These are phyloP conservation scores for Lepas anatifera DNA, from an alignment of 2,888 invertebrate genomes.

Conservation along the genomic window DNA sequence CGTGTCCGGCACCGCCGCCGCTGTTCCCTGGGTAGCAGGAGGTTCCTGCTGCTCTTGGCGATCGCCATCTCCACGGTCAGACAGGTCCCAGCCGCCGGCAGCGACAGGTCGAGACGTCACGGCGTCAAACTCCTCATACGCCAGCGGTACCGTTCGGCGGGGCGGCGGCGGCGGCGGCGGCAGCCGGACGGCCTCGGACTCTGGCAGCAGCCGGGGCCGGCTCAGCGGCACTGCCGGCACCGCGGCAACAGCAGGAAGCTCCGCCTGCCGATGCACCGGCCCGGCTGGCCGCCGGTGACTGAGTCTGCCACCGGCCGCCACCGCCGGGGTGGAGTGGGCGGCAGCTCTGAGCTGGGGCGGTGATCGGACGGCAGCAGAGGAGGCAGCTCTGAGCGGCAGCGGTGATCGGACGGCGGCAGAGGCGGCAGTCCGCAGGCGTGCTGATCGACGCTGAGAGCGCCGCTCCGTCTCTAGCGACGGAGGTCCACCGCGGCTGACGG, in stretches of 20 bases:
- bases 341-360: conserved; percentile 70
- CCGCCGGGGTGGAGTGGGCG: conserved; percentile 70
- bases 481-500: background rate
- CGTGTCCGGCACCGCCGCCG: conserved; percentile 76
- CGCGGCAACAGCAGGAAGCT: conserved; percentile 61
- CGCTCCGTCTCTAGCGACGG: too few species aligned
- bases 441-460: background rate
- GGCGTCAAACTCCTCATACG: conserved; percentile 61
- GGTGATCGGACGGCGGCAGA: conserved; percentile 82
- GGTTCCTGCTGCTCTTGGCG: too few species aligned
- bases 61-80: too few species aligned
- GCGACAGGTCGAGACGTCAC: conserved; percentile 66
- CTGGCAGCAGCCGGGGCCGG: conserved; percentile 31
- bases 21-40: too few species aligned
- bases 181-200: conserved; percentile 62
- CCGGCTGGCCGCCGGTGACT: conserved; percentile 62
- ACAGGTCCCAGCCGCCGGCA: conserved; percentile 72
- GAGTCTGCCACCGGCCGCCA: conserved; percentile 67
- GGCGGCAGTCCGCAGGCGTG: conserved; percentile 35
- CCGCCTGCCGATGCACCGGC: conserved; percentile 56
- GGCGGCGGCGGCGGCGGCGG: conserved; percentile 64
- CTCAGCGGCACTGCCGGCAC: conserved; percentile 32
- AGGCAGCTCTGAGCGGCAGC: conserved; percentile 66
- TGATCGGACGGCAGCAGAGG: conserved; percentile 74
- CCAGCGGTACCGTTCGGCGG: conserved; percentile 62